Evolutionary conservation across 2,888 invertebrate genomes (phyloP), one percentile per base, ranked within the genome.

Genomic region (Arrhopalites spinosus): DNA sequence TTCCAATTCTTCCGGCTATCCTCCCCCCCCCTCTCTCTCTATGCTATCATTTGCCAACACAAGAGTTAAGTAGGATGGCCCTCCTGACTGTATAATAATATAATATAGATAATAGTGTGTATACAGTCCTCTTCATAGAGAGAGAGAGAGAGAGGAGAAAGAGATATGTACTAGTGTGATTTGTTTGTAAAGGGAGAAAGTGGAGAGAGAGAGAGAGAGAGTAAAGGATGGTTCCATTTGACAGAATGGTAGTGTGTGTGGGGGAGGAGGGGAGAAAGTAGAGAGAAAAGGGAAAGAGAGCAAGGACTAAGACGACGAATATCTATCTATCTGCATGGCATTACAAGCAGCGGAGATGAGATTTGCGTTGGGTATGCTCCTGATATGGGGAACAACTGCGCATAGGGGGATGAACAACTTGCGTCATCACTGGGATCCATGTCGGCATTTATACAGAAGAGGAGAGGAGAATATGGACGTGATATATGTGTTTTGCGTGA

Each of bases 351-450:
- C 50, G 59, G 59, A 59, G 74, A 74, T 74, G 68, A 74, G 68
- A 61, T 74, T 74, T 74, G 59, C 68, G 61, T 74, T 74, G 59
- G 36, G 43, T 68, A 69, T 68, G 67, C 67, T 68, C 36, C 53
- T 47, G 29, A 53, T 53, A 72, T 30, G 59, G 74, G n/a, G 45
- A 67, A 71, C 74, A 74, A 77, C 70, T 81, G 79, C 78, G 79
- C 79, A 81, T n/a, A n/a, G n/a, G n/a, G n/a, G n/a, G n/a, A n/a
- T n/a, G n/a, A n/a, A n/a, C n/a, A n/a, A n/a, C 81, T 81, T 81
- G 79, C 81, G 79, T 81, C 79, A 79, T 77, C 77, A 76, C 77
- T 63, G 76, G 76, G 74, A 77, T 77, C 76, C 78, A 78, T 78
- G 78, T 78, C 78, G 74, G 78, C 76, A 76, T 79, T 79, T 77